phyloP scores from a whole-genome alignment of 2,797 vertebrate species.

The Lepilemur septentrionalis region DNA sequence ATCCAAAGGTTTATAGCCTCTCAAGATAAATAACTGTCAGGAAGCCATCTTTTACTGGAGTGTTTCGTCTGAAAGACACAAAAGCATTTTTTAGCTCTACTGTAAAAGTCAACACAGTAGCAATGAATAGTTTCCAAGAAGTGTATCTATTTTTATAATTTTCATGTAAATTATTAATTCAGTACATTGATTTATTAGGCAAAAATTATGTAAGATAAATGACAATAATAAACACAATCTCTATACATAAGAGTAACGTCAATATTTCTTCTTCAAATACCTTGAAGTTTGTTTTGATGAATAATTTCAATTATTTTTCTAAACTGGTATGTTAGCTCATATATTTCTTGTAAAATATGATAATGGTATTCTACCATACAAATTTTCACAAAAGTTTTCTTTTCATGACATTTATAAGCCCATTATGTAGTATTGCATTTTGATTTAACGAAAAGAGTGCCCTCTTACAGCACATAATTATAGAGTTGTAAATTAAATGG shows the following conservation, averaged over 20 bases:
- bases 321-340: background rate
- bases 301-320: background rate
- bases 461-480: background rate
- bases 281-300: background rate
- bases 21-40: conserved; percentile 73
- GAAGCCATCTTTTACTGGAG: conserved; percentile 30
- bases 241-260: background rate
- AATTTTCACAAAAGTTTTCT: background rate
- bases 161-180: conserved; percentile 11
- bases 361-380: background rate
- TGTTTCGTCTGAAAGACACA: background rate
- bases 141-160: background rate
- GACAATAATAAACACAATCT: background rate
- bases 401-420: background rate
- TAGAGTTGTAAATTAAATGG: background rate
- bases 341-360: background rate
- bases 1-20: conserved; percentile 59
- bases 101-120: background rate
- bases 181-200: background rate
- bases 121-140: background rate
- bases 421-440: background rate
- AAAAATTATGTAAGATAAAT: background rate
- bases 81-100: background rate
- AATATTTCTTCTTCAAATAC: background rate
- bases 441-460: background rate